phyloP scores from a whole-genome alignment of 2,888 invertebrate genomes.

The Cephus runcator region DNA sequence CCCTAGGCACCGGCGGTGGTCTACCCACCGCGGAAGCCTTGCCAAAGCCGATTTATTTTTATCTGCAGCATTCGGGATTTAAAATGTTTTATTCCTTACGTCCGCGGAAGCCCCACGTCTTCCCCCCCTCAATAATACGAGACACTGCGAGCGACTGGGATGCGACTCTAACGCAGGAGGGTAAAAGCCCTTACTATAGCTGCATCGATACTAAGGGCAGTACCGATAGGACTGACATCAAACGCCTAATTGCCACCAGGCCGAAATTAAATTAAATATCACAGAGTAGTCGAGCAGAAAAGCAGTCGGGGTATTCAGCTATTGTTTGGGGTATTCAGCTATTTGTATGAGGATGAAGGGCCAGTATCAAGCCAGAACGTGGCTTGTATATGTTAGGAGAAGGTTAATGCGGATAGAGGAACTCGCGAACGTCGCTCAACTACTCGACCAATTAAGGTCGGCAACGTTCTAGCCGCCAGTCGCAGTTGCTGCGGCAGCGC shows the following conservation, averaged over 20 bases:
- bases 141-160: conserved; percentile 14
- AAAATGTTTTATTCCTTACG: conserved; percentile 31
- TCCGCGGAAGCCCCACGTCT: conserved; percentile 8
- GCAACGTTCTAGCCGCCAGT: too few species aligned
- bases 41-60: conserved; percentile 60
- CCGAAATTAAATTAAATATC: conserved; percentile 44
- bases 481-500: too few species aligned
- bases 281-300: not conserved
- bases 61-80: conserved; percentile 48
- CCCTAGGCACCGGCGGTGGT: conserved; percentile 31
- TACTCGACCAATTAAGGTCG: too few species aligned
- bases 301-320: too few species aligned
- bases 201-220: too few species aligned
- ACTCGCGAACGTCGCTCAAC: too few species aligned
- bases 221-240: conserved; percentile 17
- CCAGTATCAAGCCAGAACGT: too few species aligned
- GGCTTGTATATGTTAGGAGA: too few species aligned
- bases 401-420: too few species aligned
- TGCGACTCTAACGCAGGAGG: not conserved
- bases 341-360: too few species aligned
- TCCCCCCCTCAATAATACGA: not conserved
- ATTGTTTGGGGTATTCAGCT: too few species aligned
- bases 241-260: conserved; percentile 33
- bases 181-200: too few species aligned
- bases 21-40: conserved; percentile 46